Evolutionary conservation across 2,797 vertebrate species (phyloP).

Genomic region (Typhlichthys eigenmanni): DNA sequence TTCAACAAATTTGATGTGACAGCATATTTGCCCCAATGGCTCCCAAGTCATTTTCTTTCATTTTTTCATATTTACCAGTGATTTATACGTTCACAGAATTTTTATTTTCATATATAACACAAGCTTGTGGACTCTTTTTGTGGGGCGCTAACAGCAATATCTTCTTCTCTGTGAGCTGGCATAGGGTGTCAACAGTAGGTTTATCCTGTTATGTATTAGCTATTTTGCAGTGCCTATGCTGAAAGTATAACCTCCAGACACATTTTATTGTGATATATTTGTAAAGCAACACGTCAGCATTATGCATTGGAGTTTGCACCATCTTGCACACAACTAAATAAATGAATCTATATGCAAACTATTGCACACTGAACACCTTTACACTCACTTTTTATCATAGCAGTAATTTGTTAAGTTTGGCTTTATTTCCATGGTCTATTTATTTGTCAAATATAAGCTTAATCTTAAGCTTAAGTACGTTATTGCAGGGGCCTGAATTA

Average conservation of each 20-base stretch:
- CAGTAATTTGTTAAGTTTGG: slow-evolving; percentile 3
- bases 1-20: slow-evolving; percentile 16
- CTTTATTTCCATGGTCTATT: slow-evolving; percentile 7
- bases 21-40: slow-evolving; percentile 1
- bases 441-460: slow-evolving; percentile 16
- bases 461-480: too few relatives aligned
- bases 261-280: slow-evolving; percentile 6
- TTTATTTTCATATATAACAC: neutral
- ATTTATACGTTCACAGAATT: slow-evolving; percentile 1
- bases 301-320: neutral
- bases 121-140: neutral
- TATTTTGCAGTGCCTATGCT: neutral
- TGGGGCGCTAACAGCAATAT: neutral
- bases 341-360: neutral
- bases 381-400: neutral
- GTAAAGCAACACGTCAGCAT: neutral
- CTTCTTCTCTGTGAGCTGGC: too few relatives aligned
- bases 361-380: slow-evolving; percentile 1
- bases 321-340: neutral
- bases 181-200: neutral
- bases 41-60: slow-evolving; percentile 5
- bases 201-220: neutral
- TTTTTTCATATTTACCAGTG: slow-evolving; percentile 1
- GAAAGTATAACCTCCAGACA: neutral
- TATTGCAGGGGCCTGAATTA: slow-evolving; percentile 9